A percentile compares a stretch with the other conserved stretches of the same genome.
Conservation (phyloP, 2,888 invertebrate species). For the Apoda limacodes region DNA sequence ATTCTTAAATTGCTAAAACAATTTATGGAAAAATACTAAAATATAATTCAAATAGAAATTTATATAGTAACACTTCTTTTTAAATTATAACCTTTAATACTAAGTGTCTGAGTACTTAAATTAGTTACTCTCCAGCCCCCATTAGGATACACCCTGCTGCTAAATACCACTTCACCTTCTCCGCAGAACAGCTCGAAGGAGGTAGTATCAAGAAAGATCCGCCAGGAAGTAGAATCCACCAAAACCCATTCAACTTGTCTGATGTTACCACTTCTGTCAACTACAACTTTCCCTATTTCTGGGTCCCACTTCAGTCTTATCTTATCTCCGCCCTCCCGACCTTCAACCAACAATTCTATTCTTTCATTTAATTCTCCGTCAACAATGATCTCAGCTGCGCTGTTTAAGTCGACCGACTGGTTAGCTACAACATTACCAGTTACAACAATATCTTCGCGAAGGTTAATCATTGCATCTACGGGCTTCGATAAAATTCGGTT, state of each 20-base stretch:
- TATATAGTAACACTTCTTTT: constrained; percentile 40
- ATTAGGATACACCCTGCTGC: constrained; percentile 40
- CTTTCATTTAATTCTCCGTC: constrained; percentile 30
- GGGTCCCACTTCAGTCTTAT: constrained; percentile 39
- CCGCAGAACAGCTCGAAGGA: constrained; percentile 58
- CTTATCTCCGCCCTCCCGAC: constrained; percentile 36
- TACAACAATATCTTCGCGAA: constrained; percentile 30
- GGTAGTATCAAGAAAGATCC: constrained; percentile 52
- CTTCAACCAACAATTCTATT: constrained; percentile 37
- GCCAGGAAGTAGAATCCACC: constrained; percentile 31
- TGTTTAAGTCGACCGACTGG: constrained; percentile 28
- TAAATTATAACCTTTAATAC: constrained; percentile 36
- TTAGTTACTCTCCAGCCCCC: constrained; percentile 48
- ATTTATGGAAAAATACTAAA: no score
- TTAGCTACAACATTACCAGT: constrained; percentile 26
- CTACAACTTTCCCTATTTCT: constrained; percentile 33
- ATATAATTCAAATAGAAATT: no score
- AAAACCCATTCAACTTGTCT: constrained; percentile 53
- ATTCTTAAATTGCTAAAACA: no score
- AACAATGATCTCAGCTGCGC: constrained; percentile 43
- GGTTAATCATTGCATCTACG: constrained; percentile 30
- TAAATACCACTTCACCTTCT: constrained; percentile 56
- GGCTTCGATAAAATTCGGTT: constrained; percentile 45
- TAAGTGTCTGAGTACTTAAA: constrained; percentile 34
- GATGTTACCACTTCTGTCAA: constrained; percentile 44